Conservation (phyloP, 2,113 vertebrate species). For the Heloderma charlesbogerti region DNA sequence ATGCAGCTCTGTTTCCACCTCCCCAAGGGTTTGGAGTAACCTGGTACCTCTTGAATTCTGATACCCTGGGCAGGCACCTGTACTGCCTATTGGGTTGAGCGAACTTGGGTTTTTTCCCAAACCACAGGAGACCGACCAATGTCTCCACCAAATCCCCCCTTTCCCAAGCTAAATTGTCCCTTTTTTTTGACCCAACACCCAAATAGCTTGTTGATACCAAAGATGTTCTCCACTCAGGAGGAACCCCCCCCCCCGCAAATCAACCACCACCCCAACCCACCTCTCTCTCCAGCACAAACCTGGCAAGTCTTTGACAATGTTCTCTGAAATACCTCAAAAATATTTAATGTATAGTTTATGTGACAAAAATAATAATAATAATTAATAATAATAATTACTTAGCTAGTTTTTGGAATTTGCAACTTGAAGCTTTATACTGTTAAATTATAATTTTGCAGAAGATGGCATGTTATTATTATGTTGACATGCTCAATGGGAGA, state of each 20-base stretch:
- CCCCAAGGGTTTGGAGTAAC: neutral
- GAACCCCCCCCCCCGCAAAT: slow-evolving; percentile 25
- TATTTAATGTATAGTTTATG: slow-evolving; percentile 99
- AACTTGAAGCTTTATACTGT: slow-evolving; percentile 99
- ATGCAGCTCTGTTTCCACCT: neutral
- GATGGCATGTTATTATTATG: slow-evolving; percentile 87
- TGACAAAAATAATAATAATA: slow-evolving; percentile 78
- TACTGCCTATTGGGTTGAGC: neutral
- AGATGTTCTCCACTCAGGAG: slow-evolving; percentile 75
- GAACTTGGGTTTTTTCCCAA: too few relatives aligned
- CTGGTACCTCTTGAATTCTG: neutral
- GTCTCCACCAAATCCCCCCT: neutral
- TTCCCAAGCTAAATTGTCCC: neutral
- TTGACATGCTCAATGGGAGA: slow-evolving; percentile 90
- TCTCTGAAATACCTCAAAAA: slow-evolving; percentile 99
- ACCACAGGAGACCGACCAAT: neutral
- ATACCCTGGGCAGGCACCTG: neutral
- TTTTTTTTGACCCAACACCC: slow-evolving; percentile 33
- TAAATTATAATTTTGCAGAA: slow-evolving; percentile 94
- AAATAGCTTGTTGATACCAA: slow-evolving; percentile 72
- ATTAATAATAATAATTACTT: slow-evolving; percentile 79
- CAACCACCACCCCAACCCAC: neutral
- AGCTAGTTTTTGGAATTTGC: slow-evolving; percentile 99
- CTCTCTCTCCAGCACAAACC: slow-evolving; percentile 87
- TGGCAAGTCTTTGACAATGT: slow-evolving; percentile 98